Percentiles rank a stretch among this genome's conserved stretches.
Evolutionary conservation across 2,797 vertebrate genomes (phyloP).

Genomic region (Tangara arthus): DNA sequence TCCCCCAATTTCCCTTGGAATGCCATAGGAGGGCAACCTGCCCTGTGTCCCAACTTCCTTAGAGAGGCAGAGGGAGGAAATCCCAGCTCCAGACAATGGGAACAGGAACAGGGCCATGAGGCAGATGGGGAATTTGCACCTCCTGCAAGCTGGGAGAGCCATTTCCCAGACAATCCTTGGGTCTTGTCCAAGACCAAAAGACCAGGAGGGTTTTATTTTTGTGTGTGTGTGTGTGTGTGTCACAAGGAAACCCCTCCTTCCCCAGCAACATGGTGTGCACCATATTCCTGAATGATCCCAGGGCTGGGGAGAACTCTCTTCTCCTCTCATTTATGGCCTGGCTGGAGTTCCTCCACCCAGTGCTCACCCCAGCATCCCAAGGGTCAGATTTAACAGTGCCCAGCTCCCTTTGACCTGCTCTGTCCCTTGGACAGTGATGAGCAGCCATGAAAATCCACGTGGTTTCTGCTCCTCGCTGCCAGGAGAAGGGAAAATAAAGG

Average conservation of each 20-base stretch:
- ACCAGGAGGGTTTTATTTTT: neutral
- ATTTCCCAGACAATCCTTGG: neutral
- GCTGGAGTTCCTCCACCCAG: neutral
- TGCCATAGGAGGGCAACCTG: conserved; percentile 13
- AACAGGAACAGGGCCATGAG: rapidly evolving
- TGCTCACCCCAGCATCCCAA: neutral
- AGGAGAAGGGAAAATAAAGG: neutral
- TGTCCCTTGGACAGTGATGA: neutral
- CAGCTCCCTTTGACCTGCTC: neutral
- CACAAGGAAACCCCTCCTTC: neutral
- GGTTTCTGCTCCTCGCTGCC: neutral
- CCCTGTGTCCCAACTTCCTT: neutral
- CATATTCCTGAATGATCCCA: neutral
- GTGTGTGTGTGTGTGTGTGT: rapidly evolving
- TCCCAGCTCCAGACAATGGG: neutral
- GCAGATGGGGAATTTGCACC: neutral
- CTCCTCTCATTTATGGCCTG: neutral
- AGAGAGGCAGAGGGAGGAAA: neutral
- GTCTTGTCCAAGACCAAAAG: neutral
- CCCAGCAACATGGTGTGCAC: neutral
- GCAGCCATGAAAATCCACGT: neutral
- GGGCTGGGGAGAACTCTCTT: rapidly evolving
- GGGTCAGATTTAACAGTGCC: neutral
- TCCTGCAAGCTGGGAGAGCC: neutral
- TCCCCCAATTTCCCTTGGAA: neutral